These are phyloP conservation scores for Carapus acus DNA, from an alignment of 2,797 vertebrate genomes.

Conservation along the genomic window DNA sequence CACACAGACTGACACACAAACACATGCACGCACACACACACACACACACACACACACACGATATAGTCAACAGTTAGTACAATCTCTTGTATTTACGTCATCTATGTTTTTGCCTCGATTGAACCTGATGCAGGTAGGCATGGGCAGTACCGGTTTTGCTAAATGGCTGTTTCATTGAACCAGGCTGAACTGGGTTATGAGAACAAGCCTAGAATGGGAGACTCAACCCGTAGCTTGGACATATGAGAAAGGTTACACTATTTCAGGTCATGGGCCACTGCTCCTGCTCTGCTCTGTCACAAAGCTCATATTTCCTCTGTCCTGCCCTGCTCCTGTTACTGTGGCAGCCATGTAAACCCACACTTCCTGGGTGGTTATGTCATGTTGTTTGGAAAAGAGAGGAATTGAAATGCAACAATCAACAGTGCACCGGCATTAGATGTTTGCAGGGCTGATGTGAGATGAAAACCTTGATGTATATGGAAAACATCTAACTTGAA, in stretches of 20 bases:
- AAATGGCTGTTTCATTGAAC: too few species aligned
- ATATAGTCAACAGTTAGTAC: too few species aligned
- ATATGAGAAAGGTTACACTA: slow-evolving; percentile 60
- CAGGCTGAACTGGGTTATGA: slow-evolving; percentile 1
- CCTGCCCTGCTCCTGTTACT: slow-evolving; percentile 57
- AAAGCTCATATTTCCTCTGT: slow-evolving; percentile 64
- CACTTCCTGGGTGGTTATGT: slow-evolving; percentile 60
- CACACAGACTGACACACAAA: too few species aligned
- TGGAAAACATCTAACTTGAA: too few species aligned
- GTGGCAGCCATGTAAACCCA: slow-evolving; percentile 59
- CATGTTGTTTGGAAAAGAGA: slow-evolving; percentile 37
- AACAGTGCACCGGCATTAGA: background rate
- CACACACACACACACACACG: too few species aligned
- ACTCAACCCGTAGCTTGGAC: slow-evolving; percentile 28
- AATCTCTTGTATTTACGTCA: too few species aligned
- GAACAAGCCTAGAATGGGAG: slow-evolving; percentile 12
- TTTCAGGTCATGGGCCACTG: slow-evolving; percentile 46
- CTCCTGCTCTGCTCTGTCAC: slow-evolving; percentile 35
- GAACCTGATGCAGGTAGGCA: too few species aligned
- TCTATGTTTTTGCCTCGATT: too few species aligned
- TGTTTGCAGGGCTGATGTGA: slow-evolving; percentile 4
- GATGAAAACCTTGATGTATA: slow-evolving; percentile 22
- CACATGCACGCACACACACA: too few species aligned
- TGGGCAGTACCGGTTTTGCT: too few species aligned
- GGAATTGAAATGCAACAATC: slow-evolving; percentile 21